Evolutionary conservation across 2,888 invertebrate genomes (phyloP).

Genomic region (Eupithecia vulgata): DNA sequence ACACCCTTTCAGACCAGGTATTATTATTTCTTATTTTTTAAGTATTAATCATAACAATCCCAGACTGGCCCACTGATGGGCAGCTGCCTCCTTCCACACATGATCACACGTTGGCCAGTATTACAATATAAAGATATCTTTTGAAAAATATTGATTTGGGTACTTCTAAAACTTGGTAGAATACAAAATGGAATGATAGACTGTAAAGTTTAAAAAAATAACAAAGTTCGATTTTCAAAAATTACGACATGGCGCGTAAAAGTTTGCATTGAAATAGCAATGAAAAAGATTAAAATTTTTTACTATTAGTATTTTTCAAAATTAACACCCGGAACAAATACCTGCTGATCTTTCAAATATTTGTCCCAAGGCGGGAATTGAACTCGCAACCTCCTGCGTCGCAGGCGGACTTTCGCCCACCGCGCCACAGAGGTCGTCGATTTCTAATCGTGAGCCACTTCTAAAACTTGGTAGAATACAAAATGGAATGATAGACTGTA

Average conservation of each 20-base stretch:
- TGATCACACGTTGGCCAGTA: too few species aligned
- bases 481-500: neutral
- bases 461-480: conserved; percentile 4
- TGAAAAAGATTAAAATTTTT: neutral
- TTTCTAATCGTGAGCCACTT: neutral
- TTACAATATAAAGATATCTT: too few species aligned
- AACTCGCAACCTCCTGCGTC: too few species aligned
- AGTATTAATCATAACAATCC: neutral
- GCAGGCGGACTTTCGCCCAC: too few species aligned
- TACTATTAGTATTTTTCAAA: too few species aligned
- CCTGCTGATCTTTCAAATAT: too few species aligned
- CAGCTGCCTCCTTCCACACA: neutral
- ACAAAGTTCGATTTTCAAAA: conserved; percentile 14
- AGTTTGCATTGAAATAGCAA: too few species aligned
- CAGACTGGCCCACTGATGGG: neutral
- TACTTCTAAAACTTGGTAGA: conserved; percentile 2
- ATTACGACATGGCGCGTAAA: conserved; percentile 47
- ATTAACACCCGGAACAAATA: too few species aligned
- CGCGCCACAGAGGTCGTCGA: too few species aligned
- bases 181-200: conserved; percentile 1
- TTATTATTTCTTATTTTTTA: conserved; percentile 31
- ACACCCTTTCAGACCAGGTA: conserved; percentile 72
- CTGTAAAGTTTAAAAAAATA: conserved; percentile 17
- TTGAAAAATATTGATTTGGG: neutral
- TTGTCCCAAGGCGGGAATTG: too few species aligned